A percentile compares a stretch with the other conserved stretches of the same genome.
phyloP scores from a whole-genome alignment of 1,140 invertebrate species.

The Drosophila leontia region DNA sequence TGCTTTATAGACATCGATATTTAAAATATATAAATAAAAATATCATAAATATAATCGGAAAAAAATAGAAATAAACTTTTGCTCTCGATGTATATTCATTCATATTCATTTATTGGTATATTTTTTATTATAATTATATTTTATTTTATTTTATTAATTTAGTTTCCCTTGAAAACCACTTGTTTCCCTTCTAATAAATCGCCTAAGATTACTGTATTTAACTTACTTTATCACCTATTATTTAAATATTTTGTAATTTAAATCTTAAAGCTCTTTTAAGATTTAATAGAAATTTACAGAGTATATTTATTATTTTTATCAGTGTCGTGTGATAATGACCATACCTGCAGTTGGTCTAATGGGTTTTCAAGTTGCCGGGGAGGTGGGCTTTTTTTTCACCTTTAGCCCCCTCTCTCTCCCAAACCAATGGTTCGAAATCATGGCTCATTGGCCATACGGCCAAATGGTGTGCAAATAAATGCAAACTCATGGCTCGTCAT shows the following conservation, averaged over 20 bases:
- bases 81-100: too few species aligned
- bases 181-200: too few species aligned
- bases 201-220: too few species aligned
- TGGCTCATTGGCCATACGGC: conserved; percentile 46
- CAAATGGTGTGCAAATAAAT: conserved; percentile 57
- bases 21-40: too few species aligned
- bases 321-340: conserved; percentile 16
- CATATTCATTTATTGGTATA: too few species aligned
- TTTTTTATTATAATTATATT: too few species aligned
- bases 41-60: too few species aligned
- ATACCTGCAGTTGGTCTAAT: conserved; percentile 40
- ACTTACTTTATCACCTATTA: too few species aligned
- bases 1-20: too few species aligned
- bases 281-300: neutral
- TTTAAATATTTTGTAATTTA: neutral
- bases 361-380: conserved; percentile 17
- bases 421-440: conserved; percentile 13
- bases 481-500: conserved; percentile 60
- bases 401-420: neutral
- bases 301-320: neutral
- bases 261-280: neutral
- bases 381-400: conserved; percentile 10
- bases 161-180: too few species aligned
- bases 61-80: too few species aligned
- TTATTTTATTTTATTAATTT: too few species aligned